Evolutionary conservation across 2,113 vertebrate genomes (phyloP), one percentile per base, ranked within the genome.

Genomic region (Nesogale talazaci): DNA sequence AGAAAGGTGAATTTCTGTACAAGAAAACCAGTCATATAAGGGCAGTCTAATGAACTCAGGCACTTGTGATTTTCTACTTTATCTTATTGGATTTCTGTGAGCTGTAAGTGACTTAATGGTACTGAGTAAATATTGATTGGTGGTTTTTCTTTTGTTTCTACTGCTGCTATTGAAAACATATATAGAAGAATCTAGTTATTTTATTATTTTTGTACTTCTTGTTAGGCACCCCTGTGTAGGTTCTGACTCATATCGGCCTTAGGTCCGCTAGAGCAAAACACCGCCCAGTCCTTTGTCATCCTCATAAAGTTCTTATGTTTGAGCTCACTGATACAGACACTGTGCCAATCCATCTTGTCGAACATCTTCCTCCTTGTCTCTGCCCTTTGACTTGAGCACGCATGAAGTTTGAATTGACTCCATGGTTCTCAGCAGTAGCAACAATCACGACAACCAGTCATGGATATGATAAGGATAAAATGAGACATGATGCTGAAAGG

Each of bases 121-220:
- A 72, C 17, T 36, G 19, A 70, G 31, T 70, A 72, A 59, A 38
- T 25, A 20, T 19, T 40, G 16, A 91, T 61, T 76, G 42, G n/a
- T 67, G 20, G 5, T 34, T 56, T 84, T 78, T 82, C 14, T 83
- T 83, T 57, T 83, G 76, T 72, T 83, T 70, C 17, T 65, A 6
- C 9, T 8, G 12, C 63, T 42, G 34, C 38, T 65, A 19, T 74
- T 77, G 29, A 87, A 88, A 88, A 82, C 12, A 31, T n/a, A 88
- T 81, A 67, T 0, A 67, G 78, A 82, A 80, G 22, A 40, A 80
- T 82, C 85, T 76, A 61, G 27, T 70, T 87, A 46, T 72, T 84
- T 89, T 89, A 27, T 52, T 91, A 52, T 31, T 74, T 94, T 74
- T 34, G 65, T 70, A 91, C 85, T 65, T 77, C 22, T 65, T 65